Conservation (phyloP, 1,140 invertebrate species). For the Trachymyrmex cornetzi region DNA sequence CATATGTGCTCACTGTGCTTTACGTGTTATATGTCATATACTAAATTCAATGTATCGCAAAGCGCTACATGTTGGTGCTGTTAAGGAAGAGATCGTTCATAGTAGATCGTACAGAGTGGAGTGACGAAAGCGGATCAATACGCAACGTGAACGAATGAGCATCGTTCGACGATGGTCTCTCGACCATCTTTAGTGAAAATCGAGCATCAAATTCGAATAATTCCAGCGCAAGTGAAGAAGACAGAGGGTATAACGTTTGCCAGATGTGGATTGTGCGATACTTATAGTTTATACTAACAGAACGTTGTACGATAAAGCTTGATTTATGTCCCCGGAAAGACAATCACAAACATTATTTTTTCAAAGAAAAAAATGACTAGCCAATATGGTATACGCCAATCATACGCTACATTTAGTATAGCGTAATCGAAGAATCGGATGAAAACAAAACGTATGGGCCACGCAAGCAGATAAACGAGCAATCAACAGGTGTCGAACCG, state of each 20-base stretch:
- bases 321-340: not conserved
- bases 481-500: constrained; percentile 68
- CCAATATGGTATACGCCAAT: not conserved
- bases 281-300: constrained; percentile 8
- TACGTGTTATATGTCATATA: not conserved
- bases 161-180: constrained; percentile 58
- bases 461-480: constrained; percentile 23
- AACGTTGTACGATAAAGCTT: not conserved
- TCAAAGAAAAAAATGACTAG: not conserved
- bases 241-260: not conserved
- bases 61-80: constrained; percentile 1
- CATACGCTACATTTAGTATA: constrained; percentile 15
- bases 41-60: constrained; percentile 16
- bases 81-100: constrained; percentile 59
- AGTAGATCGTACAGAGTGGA: constrained; percentile 69
- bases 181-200: constrained; percentile 27
- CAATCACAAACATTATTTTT: constrained; percentile 14
- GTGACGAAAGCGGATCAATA: constrained; percentile 72
- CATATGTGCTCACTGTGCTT: not conserved
- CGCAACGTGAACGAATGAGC: constrained; percentile 63
- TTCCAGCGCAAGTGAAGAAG: constrained; percentile 15
- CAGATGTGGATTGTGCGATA: not conserved
- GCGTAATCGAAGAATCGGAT: not conserved
- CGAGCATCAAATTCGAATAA: constrained; percentile 16
- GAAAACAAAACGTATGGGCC: constrained; percentile 17